phyloP scores from a whole-genome alignment of 2,797 vertebrate genomes.

The Geotrypetes seraphini region DNA sequence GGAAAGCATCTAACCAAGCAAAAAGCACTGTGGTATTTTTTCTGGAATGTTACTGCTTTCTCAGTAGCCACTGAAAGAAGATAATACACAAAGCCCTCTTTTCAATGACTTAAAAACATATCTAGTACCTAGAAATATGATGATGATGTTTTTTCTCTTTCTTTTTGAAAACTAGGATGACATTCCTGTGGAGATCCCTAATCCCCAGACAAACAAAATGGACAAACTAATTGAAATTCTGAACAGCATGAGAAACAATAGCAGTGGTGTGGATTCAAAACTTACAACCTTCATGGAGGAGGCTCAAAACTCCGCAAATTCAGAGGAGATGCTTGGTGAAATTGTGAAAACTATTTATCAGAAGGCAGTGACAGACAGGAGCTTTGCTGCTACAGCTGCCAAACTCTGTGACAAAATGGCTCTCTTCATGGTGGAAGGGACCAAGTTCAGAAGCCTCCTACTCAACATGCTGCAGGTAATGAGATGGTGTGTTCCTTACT shows the following conservation, averaged over 20 bases:
- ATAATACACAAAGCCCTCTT: no score
- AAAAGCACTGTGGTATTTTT: no score
- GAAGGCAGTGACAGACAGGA: constrained; percentile 83
- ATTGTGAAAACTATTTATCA: constrained; percentile 86
- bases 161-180: constrained; percentile 71
- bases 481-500: not conserved
- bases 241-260: constrained; percentile 92
- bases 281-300: constrained; percentile 93
- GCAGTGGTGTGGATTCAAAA: constrained; percentile 80
- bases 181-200: constrained; percentile 49
- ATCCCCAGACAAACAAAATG: constrained; percentile 76
- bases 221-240: constrained; percentile 88
- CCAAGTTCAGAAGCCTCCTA: constrained; percentile 91
- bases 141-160: not conserved
- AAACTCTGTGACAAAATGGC: constrained; percentile 96
- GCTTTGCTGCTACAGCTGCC: constrained; percentile 86
- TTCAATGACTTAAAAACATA: no score
- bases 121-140: no score
- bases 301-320: constrained; percentile 83
- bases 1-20: no score
- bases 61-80: no score
- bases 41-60: no score
- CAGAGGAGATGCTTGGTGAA: constrained; percentile 80
- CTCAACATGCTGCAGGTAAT: constrained; percentile 93
- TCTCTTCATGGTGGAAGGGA: constrained; percentile 93